phyloP scores from a whole-genome alignment of 2,797 vertebrate genomes.

The Eulemur coronatus region DNA sequence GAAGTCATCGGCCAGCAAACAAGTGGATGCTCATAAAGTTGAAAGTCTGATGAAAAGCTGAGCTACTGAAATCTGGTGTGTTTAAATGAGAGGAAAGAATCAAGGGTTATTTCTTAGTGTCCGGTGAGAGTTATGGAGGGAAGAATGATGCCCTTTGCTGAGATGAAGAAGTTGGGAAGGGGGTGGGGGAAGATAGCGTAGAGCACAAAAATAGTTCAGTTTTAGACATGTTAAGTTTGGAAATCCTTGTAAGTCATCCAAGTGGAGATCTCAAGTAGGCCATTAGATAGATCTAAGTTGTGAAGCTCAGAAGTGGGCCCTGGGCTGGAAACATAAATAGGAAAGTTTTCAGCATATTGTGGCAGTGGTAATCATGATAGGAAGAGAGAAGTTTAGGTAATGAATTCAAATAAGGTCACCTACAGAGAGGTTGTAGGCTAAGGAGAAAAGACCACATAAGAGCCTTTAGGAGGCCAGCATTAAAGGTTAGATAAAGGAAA shows the following conservation, averaged over 20 bases:
- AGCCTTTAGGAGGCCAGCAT: background rate
- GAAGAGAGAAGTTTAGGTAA: background rate
- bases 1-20: background rate
- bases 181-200: fast-evolving
- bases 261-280: background rate
- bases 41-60: background rate
- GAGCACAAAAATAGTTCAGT: background rate
- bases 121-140: background rate
- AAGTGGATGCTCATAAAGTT: background rate
- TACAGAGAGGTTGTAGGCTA: fast-evolving
- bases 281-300: background rate
- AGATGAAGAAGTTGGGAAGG: background rate
- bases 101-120: background rate
- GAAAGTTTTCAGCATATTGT: background rate
- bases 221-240: background rate
- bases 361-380: background rate
- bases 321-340: background rate
- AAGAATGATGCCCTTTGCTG: background rate
- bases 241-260: background rate
- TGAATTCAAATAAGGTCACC: background rate
- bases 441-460: background rate
- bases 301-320: background rate
- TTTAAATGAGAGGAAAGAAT: background rate
- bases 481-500: background rate
- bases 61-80: background rate